Evolutionary conservation across 2,888 invertebrate genomes (phyloP), one percentile per base, ranked within the genome.

Genomic region (Pammene aurita): DNA sequence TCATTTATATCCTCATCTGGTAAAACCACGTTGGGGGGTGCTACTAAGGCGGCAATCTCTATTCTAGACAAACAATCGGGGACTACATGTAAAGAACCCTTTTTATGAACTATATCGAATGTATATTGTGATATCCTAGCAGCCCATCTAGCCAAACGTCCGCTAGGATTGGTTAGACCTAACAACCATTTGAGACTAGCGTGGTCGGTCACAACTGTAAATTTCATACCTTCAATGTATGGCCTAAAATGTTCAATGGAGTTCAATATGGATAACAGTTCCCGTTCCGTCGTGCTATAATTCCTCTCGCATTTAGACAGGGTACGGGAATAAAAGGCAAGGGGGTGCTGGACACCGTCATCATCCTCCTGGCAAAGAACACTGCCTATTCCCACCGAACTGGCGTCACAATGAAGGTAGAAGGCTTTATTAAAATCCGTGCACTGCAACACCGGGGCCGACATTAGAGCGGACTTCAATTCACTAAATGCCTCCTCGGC

Each of bases 131-230:
- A 63, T 4, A 67, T 50, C 7, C 67, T 38, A 13, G 57, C 54
- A 10, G 60, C 56, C 67, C 67, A 67, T 50, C 67, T 57, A 14
- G 67, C 67, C 16, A 63, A 34, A 11, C 67, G 57, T n/a, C 57
- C 66, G n/a, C 48, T 50, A 6, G 66, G 57, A 14, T 66, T 66
- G 14, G 38, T 42, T 41, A 66, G 41, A 2, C 48, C 9, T 6
- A 48, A 18, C 35, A 55, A 35, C 64, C 62, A 62, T 14, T 62
- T 62, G 4, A 62, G 41, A 26, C 62, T 62, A n/a, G 50, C 62
- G 26, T 52, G 62, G 26, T 62, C 63, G 10, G 54, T 63, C 5
- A 63, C 14, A 6, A 55, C 63, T 0, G 54, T 54, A 55, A 63
- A 63, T 26, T 55, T 54, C 52, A 55, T 63, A 34, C 63, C 63